Conservation (phyloP, 2,888 invertebrate genomes). For the Seira musarum region DNA sequence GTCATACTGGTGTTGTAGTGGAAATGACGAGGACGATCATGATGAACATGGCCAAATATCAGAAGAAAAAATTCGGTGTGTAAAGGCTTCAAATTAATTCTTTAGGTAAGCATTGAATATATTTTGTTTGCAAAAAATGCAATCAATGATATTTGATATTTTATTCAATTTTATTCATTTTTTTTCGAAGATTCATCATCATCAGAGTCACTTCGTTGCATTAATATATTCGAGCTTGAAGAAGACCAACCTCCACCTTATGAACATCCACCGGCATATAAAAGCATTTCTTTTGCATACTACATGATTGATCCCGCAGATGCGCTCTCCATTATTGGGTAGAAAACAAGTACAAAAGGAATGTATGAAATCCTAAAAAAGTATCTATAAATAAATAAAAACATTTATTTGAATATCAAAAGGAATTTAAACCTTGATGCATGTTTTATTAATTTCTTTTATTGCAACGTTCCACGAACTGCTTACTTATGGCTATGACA, state of each 20-base stretch:
- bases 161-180: too few relatives aligned
- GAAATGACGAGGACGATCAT: neutral
- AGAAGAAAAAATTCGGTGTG: conserved; percentile 18
- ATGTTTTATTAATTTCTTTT: neutral
- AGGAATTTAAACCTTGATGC: conserved; percentile 13
- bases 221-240: conserved; percentile 27
- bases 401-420: neutral
- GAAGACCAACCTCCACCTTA: conserved; percentile 34
- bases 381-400: neutral
- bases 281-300: conserved; percentile 29
- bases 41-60: neutral
- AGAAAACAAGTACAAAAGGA: too few relatives aligned
- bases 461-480: neutral
- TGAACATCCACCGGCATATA: conserved; percentile 37
- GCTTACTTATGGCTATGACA: too few relatives aligned
- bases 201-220: neutral
- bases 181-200: too few relatives aligned
- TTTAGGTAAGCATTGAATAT: conserved; percentile 30
- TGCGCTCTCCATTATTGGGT: neutral
- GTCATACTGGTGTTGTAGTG: conserved; percentile 19
- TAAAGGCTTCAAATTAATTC: conserved; percentile 25
- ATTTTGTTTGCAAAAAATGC: too few relatives aligned
- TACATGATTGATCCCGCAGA: neutral
- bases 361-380: too few relatives aligned
- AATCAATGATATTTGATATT: too few relatives aligned